These are phyloP conservation scores for Metacarcinus magister DNA, from an alignment of 2,888 invertebrate species.

Conservation along the genomic window DNA sequence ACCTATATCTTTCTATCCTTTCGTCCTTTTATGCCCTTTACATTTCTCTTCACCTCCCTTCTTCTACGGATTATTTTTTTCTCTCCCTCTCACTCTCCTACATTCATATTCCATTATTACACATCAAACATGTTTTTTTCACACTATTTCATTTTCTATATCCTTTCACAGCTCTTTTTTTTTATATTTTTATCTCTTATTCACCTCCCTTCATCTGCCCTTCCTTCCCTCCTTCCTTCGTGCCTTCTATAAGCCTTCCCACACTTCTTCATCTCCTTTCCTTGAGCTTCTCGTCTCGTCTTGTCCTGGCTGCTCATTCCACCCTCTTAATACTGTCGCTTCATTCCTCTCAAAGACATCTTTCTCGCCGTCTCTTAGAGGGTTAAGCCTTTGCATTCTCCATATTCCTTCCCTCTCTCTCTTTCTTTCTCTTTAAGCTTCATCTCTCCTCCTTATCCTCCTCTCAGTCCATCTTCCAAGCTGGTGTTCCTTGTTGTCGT, in stretches of 20 bases:
- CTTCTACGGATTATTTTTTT: no score
- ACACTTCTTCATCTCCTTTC: background rate
- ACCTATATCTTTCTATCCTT: constrained; percentile 1
- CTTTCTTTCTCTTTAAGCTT: background rate
- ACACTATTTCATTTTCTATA: background rate
- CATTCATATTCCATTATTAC: no score
- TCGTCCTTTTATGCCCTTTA: background rate
- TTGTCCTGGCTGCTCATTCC: background rate
- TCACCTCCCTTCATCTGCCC: background rate
- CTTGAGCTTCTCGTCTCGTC: background rate
- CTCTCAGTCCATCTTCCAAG: no score
- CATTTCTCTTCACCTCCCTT: background rate
- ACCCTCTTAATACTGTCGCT: background rate
- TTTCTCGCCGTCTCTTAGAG: background rate
- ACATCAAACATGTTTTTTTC: background rate
- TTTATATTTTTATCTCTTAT: background rate
- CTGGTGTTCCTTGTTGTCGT: no score
- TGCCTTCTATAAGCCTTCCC: background rate
- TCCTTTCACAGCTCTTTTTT: background rate
- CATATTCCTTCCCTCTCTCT: background rate
- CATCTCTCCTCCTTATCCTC: background rate
- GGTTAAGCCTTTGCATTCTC: background rate
- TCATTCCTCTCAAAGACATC: background rate
- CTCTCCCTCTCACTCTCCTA: no score
- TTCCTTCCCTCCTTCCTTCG: background rate